A percentile compares a stretch with the other conserved stretches of the same genome.
Evolutionary conservation across 2,113 vertebrate species (phyloP).

Genomic region (Xenopus laevis): DNA sequence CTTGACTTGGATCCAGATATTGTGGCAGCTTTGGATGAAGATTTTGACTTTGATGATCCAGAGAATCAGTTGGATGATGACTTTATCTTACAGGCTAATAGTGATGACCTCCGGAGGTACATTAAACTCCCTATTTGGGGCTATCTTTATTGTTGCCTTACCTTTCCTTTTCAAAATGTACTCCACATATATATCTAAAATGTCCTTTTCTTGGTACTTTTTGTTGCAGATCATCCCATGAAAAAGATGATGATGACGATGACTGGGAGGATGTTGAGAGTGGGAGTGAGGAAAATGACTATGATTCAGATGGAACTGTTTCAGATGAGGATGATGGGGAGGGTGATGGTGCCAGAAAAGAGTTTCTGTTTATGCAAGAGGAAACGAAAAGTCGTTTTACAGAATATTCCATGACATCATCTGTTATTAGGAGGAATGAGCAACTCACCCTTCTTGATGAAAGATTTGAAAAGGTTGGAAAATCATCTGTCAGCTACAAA

Average conservation of each 20-base stretch:
- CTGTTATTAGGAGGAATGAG: constrained; percentile 89
- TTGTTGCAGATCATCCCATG: constrained; percentile 1
- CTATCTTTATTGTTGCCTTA: no score
- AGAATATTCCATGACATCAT: constrained; percentile 89
- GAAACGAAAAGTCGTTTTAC: constrained; percentile 95
- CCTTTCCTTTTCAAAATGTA: no score
- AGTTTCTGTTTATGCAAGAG: constrained; percentile 82
- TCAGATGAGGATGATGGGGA: constrained; percentile 57
- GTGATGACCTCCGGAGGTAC: background rate
- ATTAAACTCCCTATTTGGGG: background rate
- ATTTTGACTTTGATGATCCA: constrained; percentile 91
- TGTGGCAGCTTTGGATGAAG: constrained; percentile 90
- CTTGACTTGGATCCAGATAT: constrained; percentile 96
- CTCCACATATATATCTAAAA: no score
- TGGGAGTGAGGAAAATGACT: constrained; percentile 48
- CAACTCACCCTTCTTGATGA: constrained; percentile 89
- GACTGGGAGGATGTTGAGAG: constrained; percentile 71
- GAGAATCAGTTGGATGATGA: constrained; percentile 92
- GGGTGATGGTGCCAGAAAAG: constrained; percentile 39
- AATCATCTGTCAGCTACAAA: constrained; percentile 1
- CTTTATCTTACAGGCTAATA: constrained; percentile 78
- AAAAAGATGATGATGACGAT: constrained; percentile 71
- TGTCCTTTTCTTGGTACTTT: background rate
- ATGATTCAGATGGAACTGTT: constrained; percentile 65
- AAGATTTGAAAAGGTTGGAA: constrained; percentile 88